Base-by-base conservation (phyloP, 2,113 vertebrate species). In the Oryctolagus cuniculus region DNA sequence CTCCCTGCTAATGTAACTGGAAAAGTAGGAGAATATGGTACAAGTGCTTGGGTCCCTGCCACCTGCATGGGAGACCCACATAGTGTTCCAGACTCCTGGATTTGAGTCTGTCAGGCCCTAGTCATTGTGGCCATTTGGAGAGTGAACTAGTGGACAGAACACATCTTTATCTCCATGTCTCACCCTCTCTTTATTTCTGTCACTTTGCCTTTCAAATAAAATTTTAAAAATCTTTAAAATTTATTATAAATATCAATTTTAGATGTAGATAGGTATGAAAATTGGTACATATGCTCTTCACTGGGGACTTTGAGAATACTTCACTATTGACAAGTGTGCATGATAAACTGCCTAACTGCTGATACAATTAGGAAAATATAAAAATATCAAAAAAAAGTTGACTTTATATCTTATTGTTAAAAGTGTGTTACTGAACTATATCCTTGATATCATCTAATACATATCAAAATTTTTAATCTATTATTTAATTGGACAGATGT, bases 221-320 rank as follows among this genome's bases (percentile, higher is more conserved):
- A 44, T 44, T 44, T 44, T 44, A 44, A 44, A 44, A 44, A 44
- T 44, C 44, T 44, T 44, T 44, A 44, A 92, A 78, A 34, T 70
- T 8, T 55, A 63, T 36, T 85, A 79, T 81, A 73, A 95, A 73
- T 44, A 79, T 64, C 34, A 29, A 79, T 73, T 91, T 58, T 64
- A 61, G 17, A 58, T 77, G 8, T 49, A 89, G 36, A 80, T 61
- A 34, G 4, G 1, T 64, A 6, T 27, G 24, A 79, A 21, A 1
- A 78, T 61, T 64, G 2, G 44, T 79, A 12, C 70, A 16, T 6
- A 67, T 58, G 3, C 1, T 44, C 3, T 70, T 53, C n/a, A 69
- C 15, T 8, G 21, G 17, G 2, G 2, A 1, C 31, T 73, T 61
- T 29, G 29, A 53, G 16, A 85, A 90, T 0, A 31, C 88, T 94